Percentiles rank a stretch among this genome's conserved stretches.
Conservation (phyloP, 2,113 vertebrate genomes). For the Odontesthes bonariensis region DNA sequence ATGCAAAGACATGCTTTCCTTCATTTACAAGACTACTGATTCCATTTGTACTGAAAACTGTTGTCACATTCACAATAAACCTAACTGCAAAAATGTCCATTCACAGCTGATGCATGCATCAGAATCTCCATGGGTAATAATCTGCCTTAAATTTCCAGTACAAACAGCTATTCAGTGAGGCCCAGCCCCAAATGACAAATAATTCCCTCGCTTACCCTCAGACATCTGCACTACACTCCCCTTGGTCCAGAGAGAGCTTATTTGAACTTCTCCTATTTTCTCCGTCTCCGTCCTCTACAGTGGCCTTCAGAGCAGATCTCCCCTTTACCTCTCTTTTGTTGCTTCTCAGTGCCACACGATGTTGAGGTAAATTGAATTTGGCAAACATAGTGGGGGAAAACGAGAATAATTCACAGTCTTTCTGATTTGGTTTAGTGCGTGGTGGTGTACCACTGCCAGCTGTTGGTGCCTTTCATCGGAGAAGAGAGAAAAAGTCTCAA, state of each 20-base stretch:
- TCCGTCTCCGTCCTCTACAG: constrained; percentile 62
- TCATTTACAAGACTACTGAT: constrained; percentile 76
- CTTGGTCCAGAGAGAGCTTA: constrained; percentile 73
- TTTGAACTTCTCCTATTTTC: constrained; percentile 60
- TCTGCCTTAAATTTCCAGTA: constrained; percentile 72
- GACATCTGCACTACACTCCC: constrained; percentile 71
- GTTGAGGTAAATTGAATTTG: constrained; percentile 98
- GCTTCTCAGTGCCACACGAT: constrained; percentile 89
- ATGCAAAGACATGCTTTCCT: constrained; percentile 77
- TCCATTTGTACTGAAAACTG: constrained; percentile 70
- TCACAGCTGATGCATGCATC: constrained; percentile 62
- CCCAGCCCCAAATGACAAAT: constrained; percentile 71
- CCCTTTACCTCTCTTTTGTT: constrained; percentile 79
- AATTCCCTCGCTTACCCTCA: constrained; percentile 75
- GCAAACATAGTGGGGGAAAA: constrained; percentile 85
- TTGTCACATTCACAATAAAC: constrained; percentile 75
- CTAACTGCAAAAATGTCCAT: constrained; percentile 71
- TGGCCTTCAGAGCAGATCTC: constrained; percentile 75
- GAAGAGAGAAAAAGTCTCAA: constrained; percentile 85
- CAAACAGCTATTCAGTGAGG: constrained; percentile 71
- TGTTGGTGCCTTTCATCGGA: constrained; percentile 92
- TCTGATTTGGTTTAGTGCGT: constrained; percentile 93
- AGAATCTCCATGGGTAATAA: constrained; percentile 67
- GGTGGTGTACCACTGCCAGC: constrained; percentile 89
- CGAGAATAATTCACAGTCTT: constrained; percentile 85